Evolutionary conservation across 2,888 invertebrate genomes (phyloP), one percentile per base, ranked within the genome.

Genomic region (Strigamia transsilvanica): DNA sequence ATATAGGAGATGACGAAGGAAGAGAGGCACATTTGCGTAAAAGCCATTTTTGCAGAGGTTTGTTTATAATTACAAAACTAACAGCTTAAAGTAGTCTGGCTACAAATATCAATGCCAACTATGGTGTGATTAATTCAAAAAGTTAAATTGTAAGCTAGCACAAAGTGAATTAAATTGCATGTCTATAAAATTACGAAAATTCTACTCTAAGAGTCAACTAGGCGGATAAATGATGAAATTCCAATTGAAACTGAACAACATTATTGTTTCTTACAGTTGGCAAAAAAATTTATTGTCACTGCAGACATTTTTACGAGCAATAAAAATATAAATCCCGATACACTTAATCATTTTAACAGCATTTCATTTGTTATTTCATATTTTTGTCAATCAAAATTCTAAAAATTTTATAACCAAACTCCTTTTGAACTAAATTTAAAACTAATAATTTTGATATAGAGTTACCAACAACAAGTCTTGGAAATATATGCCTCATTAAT

Each of bases 1-100:
- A 73, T 73, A 73, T 18, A 56, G 56, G 18, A 73, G 32, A 73
- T 73, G 73, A 73, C 73, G 73, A 73, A 73, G 73, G 73, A 73
- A 73, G 73, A 27, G 73, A 73, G 12, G 32, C 73, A 73, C 73
- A 73, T 73, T 73, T 73, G 73, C 73, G 73, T 73, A 73, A 73
- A 73, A 73, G 73, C 32, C 32, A 73, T 73, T 73, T 73, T 73
- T 12, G 73, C 27, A 73, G 73, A 32, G 73, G 73, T 73, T 32
- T 27, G 73, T 73, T 73, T 73, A 73, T 73, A 73, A 73, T 73
- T 32, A 32, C 73, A n/a, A 32, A 73, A 73, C 73, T 32, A 27
- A 32, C 12, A 73, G 32, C 73, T 73, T 73, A 73, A 73, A 73
- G 56, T 6, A 38, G 38, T 4, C 21, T 15, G 10, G 4, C 6